These are phyloP conservation scores for Archips xylosteana DNA, from an alignment of 2,888 invertebrate species.

Conservation along the genomic window DNA sequence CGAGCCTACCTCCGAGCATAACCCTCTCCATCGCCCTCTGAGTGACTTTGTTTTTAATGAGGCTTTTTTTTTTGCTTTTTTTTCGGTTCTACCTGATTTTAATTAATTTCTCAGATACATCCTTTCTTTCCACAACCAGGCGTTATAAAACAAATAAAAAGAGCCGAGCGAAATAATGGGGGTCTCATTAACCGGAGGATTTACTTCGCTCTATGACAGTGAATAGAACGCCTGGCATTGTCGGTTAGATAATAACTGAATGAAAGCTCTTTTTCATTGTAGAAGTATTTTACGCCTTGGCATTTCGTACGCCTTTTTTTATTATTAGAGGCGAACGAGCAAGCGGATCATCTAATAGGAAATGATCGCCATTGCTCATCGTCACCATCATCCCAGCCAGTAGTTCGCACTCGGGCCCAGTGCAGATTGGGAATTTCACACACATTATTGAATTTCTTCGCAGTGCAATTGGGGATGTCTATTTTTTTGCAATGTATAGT, in stretches of 20 bases:
- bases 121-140: neutral
- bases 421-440: too few species aligned
- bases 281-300: constrained; percentile 4
- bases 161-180: constrained; percentile 31
- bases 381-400: too few species aligned
- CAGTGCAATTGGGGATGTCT: too few species aligned
- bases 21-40: too few species aligned
- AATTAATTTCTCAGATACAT: neutral
- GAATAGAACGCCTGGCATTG: constrained; percentile 26
- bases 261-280: constrained; percentile 16
- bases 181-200: constrained; percentile 39
- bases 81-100: neutral
- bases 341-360: too few species aligned
- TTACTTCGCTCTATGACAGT: constrained; percentile 30
- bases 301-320: neutral
- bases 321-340: too few species aligned
- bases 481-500: too few species aligned
- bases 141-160: constrained; percentile 36
- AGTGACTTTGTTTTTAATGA: too few species aligned
- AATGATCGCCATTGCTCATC: too few species aligned
- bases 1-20: too few species aligned
- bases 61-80: neutral
- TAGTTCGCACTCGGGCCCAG: too few species aligned
- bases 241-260: constrained; percentile 13
- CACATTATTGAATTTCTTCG: too few species aligned